Base-by-base conservation (phyloP, 1,140 invertebrate species). In the Pomacea maculata region DNA sequence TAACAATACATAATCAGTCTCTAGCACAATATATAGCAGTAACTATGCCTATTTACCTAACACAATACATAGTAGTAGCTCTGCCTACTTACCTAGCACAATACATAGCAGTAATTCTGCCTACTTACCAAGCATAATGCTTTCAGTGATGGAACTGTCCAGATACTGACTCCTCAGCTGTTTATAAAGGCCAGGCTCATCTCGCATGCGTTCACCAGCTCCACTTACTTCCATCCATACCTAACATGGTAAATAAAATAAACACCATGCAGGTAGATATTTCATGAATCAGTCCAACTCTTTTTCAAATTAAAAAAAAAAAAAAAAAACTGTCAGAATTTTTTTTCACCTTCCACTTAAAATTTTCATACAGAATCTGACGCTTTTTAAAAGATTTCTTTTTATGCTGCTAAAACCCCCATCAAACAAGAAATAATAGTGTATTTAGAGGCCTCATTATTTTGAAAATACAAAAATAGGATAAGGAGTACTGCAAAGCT, bases 221-320 rank as follows among this genome's bases (percentile, higher is more conserved):
- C 95, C 95, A 85, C 95, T 97, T 75, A 96, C 94, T 63, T 93
- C 92, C 93, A 97, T 95, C 97, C 97, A 98, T 75, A 96, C 94
- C 88, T 89, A 78, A 7, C 82, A 78, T 71, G 61, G 17, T 19
- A 73, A 63, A 19, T 65, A 70, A 65, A 65, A 29, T 45, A 19
- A 29, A 61, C n/a, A 45, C 61, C 17, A n/a, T 15, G 1, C 75
- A 75, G 45, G 11, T 68, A 25, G 34, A 29, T 74, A 74, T 57
- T 54, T 25, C 34, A 74, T 34, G 7, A 15, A 80, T 29, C n/a
- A 52, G 25, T 11, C 21, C 11, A 65, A 52, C 14, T 71, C 9
- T 21, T 29, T 25, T 11, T 54, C 0, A 2, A 45, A 45, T 45
- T 45, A 45, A 45, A 45, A 45, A 45, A 45, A 45, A 45, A 45